Evolutionary conservation across 2,797 vertebrate species (phyloP), one percentile per base, ranked within the genome.

Genomic region (Acipenser transmontanus): DNA sequence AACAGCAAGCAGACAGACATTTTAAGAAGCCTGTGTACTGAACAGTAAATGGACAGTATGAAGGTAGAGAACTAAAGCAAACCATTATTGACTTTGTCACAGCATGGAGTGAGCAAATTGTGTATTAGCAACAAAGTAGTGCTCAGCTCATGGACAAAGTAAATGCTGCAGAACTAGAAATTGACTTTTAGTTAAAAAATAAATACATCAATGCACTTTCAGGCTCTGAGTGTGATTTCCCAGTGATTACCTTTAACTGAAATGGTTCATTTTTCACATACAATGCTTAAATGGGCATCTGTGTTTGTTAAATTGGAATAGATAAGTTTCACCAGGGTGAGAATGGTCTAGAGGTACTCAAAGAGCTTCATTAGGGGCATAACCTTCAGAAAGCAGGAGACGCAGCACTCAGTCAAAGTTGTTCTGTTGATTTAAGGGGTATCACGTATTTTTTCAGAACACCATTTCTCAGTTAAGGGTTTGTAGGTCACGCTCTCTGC

Each of bases 151-250:
- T 34, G 4, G 11, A 47, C 47, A 48, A 62, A 48, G 34, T 47
- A 62, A 48, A 11, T n/a, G 10, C 49, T 47, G 5, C 10, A 8
- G 34, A 65, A 34, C 20, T 65, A 34, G 34, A 2, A 47, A n/a
- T 8, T 14, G 63, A 47, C 10, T 34, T 56, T 20, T 52, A 20
- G 63, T 64, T 64, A 20, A 52, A 50, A 64, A 63, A 51, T 8
- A 50, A 11, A 9, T 13, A 63, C 50, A 64, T 51, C 49, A 52
- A 64, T 51, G 49, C 13, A 9, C 62, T 20, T 49, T 50, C 9
- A 8, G 12, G 63, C 13, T 52, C 63, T 8, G n/a, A 8, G 20
- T 47, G 17, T 47, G 7, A 65, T 47, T 47, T 65, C 6, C 6
- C 50, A 54, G n/a, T 47, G 50, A 54, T 48, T 65, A n/a, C 10